Evolutionary conservation across 2,888 invertebrate genomes (phyloP).

Genomic region (Digitonthophagus gazella): DNA sequence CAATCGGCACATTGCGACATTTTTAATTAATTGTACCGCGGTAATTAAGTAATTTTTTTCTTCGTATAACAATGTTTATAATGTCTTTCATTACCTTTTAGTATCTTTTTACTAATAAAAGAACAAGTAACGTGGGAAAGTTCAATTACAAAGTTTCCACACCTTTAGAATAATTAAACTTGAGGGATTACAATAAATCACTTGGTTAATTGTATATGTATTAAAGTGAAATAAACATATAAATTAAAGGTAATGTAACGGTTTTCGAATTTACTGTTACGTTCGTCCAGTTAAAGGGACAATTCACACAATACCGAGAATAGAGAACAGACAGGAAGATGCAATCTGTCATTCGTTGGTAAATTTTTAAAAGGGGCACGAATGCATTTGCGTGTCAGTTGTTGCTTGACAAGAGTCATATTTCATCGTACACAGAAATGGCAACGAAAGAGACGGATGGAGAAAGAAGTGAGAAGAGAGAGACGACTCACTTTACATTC

Average conservation of each 20-base stretch:
- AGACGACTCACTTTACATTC: slow-evolving; percentile 7
- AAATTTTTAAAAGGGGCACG: neutral
- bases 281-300: neutral
- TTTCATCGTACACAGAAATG: neutral
- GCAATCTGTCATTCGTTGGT: neutral
- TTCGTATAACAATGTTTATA: too few relatives aligned
- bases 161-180: too few relatives aligned
- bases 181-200: too few relatives aligned
- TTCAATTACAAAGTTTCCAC: too few relatives aligned
- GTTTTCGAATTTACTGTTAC: neutral
- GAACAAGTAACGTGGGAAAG: too few relatives aligned
- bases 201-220: too few relatives aligned
- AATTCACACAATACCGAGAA: neutral
- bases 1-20: too few relatives aligned
- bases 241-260: neutral
- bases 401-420: neutral
- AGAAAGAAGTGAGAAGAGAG: neutral
- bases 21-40: too few relatives aligned
- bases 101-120: too few relatives aligned
- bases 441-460: neutral
- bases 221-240: too few relatives aligned
- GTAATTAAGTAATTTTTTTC: too few relatives aligned
- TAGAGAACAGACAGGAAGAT: neutral
- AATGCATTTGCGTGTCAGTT: neutral
- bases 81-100: too few relatives aligned